Percentiles rank a stretch among this genome's conserved stretches.
These are phyloP conservation scores for Pollachius pollachius DNA, from an alignment of 2,113 vertebrate genomes.

Conservation along the genomic window DNA sequence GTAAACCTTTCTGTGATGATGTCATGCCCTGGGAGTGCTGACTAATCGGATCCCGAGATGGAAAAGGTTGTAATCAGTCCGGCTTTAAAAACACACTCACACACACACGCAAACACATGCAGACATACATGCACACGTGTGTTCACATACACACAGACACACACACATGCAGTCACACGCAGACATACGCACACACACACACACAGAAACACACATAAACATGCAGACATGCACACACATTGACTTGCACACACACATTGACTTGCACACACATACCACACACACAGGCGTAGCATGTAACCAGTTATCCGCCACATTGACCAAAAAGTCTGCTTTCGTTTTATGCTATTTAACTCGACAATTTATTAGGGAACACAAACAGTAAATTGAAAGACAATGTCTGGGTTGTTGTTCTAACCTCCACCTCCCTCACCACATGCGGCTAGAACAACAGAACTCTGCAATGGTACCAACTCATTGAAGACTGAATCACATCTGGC, in stretches of 20 bases:
- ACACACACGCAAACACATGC: slow-evolving; percentile 3
- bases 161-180: too few species aligned
- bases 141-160: background rate
- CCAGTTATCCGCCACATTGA: slow-evolving; percentile 23
- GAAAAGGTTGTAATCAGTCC: slow-evolving; percentile 50
- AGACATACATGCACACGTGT: background rate
- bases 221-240: slow-evolving; percentile 16
- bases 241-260: too few species aligned
- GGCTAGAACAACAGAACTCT: too few species aligned
- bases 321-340: slow-evolving; percentile 1
- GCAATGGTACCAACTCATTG: too few species aligned
- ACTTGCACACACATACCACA: too few species aligned
- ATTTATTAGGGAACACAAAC: too few species aligned
- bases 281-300: slow-evolving; percentile 14
- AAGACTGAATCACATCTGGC: too few species aligned
- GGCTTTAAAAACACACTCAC: slow-evolving; percentile 18
- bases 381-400: too few species aligned
- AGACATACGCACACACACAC: too few species aligned
- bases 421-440: too few species aligned
- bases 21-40: slow-evolving; percentile 60
- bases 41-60: slow-evolving; percentile 57
- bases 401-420: too few species aligned
- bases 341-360: background rate
- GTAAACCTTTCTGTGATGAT: slow-evolving; percentile 64
- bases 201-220: too few species aligned